Evolutionary conservation across 2,888 invertebrate species (phyloP).

Genomic region (Emmelina monodactyla): DNA sequence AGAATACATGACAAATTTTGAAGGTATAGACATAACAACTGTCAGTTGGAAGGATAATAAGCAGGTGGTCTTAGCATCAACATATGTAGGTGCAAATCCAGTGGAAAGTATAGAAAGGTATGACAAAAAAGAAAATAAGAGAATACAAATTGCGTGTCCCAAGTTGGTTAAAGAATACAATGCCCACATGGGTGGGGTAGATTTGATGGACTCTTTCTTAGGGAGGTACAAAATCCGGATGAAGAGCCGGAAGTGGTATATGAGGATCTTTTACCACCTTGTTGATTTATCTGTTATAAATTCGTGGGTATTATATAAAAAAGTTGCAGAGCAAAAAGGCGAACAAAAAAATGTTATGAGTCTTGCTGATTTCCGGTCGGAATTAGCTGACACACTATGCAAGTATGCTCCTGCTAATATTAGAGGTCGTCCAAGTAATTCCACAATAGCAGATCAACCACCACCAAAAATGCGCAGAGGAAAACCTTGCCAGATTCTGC

Average conservation of each 20-base stretch:
- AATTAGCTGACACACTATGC: slow-evolving; percentile 23
- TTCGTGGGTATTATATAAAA: slow-evolving; percentile 11
- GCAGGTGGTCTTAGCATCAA: slow-evolving; percentile 8
- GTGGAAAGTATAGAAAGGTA: slow-evolving; percentile 3
- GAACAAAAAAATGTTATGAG: slow-evolving; percentile 21
- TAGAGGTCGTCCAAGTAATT: too few species aligned
- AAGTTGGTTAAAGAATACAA: slow-evolving; percentile 7
- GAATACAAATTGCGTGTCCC: slow-evolving; percentile 4
- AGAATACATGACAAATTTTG: slow-evolving; percentile 2
- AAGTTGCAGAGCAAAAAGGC: slow-evolving; percentile 21
- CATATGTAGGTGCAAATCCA: slow-evolving; percentile 8
- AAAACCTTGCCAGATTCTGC: too few species aligned
- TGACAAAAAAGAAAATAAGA: slow-evolving; percentile 8
- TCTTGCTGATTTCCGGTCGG: slow-evolving; percentile 24
- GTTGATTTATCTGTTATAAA: slow-evolving; percentile 14
- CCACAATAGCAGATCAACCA: too few species aligned
- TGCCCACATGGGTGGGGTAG: slow-evolving; percentile 5
- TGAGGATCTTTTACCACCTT: slow-evolving; percentile 14
- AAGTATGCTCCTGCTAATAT: too few species aligned
- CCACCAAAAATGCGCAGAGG: too few species aligned
- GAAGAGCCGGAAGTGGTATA: slow-evolving; percentile 16
- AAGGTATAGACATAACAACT: slow-evolving; percentile 6
- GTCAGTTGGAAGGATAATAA: slow-evolving; percentile 11
- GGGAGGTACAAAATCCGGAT: slow-evolving; percentile 12
- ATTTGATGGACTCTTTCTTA: slow-evolving; percentile 8